Evolutionary conservation across 2,113 vertebrate species (phyloP), one percentile per base, ranked within the genome.

Genomic region (Excalfactoria chinensis): DNA sequence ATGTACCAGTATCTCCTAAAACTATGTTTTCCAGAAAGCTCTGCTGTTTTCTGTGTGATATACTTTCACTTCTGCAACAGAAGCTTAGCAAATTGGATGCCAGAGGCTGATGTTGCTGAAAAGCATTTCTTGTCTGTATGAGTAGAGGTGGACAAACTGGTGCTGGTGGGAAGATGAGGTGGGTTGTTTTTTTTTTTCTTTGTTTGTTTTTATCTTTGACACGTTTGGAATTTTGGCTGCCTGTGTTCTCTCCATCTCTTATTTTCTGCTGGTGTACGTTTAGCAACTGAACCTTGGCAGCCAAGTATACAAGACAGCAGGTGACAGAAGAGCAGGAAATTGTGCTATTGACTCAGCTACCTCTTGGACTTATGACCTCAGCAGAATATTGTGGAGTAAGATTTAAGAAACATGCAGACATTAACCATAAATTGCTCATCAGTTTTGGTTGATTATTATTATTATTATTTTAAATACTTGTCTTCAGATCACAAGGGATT

Each of bases 1-100:
- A 35, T 41, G 68, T 0, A 0, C 30, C 1, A 0, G 25, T 30
- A 6, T 64, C 22, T 17, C 15, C 16, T 11, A 20, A 30, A 34
- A 25, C 14, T 51, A 23, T 8, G 0, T 68, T 72, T 88, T 35
- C 26, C 58, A 34, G 37, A 58, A 64, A 66, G 13, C 35, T 58
- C n/a, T 40, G 9, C 55, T 34, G 13, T 58, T 58, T 28, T 37
- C 40, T 41, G 10, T 18, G 9, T 25, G 43, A 5, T 73, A 5
- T 15, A 7, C 21, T 78, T 78, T 78, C 60, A 32, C 17, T 53
- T 37, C 37, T 84, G 37, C 51, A n/a, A n/a, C 46, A 79, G 63
- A 25, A 32, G 20, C n/a, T 90, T 62, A 53, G 48, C 62, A 25
- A 58, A 17, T 12, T 2, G 28, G 18, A 11, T 48, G 30, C 60